These are phyloP conservation scores for Lagenorhynchus albirostris DNA, from an alignment of 2,113 vertebrate species.

Conservation along the genomic window DNA sequence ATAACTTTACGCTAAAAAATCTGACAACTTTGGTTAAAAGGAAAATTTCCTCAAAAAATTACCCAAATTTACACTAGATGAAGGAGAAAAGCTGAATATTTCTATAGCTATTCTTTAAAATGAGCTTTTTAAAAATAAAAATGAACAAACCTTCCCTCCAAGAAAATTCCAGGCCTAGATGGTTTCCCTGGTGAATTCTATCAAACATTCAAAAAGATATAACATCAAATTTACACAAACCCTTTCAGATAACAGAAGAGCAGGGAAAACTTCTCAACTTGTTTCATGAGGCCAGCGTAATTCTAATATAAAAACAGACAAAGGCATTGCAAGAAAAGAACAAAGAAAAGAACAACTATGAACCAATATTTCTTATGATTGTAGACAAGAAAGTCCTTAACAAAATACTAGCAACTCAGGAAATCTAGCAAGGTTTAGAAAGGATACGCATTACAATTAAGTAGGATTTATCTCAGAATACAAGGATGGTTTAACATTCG, in stretches of 20 bases:
- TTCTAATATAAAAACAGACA: background rate
- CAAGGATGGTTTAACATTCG: background rate
- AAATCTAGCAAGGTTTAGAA: rapidly evolving
- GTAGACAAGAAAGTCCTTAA: background rate
- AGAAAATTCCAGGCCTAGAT: background rate
- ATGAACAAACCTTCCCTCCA: background rate
- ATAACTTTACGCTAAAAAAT: background rate
- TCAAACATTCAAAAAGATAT: background rate
- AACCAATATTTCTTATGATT: no score
- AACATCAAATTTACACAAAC: background rate
- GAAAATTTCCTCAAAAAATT: background rate
- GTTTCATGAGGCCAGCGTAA: no score
- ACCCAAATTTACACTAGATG: background rate
- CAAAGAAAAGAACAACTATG: background rate
- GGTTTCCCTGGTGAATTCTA: background rate
- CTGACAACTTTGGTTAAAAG: background rate
- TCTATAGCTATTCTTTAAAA: background rate
- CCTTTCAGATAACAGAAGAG: background rate
- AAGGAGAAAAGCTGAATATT: background rate
- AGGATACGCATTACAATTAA: rapidly evolving
- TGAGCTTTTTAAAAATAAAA: background rate
- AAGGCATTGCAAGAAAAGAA: background rate
- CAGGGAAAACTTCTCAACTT: no score
- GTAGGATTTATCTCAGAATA: background rate
- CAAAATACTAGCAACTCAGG: background rate